Conservation (phyloP, 2,113 vertebrate genomes). For the Ailuropoda melanoleuca region DNA sequence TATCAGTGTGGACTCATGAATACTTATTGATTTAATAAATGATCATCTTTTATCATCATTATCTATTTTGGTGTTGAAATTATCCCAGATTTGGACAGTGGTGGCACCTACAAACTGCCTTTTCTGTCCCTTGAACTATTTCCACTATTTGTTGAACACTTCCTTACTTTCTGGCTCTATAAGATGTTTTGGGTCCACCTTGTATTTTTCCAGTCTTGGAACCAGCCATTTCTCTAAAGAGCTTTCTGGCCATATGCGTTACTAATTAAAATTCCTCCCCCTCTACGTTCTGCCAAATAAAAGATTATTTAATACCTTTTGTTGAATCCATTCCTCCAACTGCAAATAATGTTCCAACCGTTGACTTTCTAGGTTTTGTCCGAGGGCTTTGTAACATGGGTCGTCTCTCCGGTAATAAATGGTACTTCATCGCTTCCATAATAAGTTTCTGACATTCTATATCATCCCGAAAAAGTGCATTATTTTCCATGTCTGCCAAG, state of each 20-base stretch:
- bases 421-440: conserved; percentile 99
- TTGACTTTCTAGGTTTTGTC: conserved; percentile 97
- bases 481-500: conserved; percentile 97
- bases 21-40: not conserved
- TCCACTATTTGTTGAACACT: not conserved
- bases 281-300: not conserved
- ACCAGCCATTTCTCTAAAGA: conserved; percentile 30
- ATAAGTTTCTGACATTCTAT: conserved; percentile 98
- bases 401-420: conserved; percentile 94
- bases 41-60: not conserved
- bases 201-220: not conserved
- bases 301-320: conserved; percentile 86
- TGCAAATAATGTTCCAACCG: conserved; percentile 95
- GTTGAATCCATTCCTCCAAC: conserved; percentile 98
- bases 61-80: not conserved
- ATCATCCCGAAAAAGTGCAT: conserved; percentile 93
- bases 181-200: not conserved
- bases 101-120: not conserved
- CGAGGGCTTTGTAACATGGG: conserved; percentile 97
- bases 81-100: not conserved
- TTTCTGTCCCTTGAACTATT: not conserved
- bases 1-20: not conserved
- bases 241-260: not conserved
- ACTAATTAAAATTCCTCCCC: not conserved
- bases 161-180: not conserved